Conservation (phyloP, 2,797 vertebrate genomes). For the Odontamblyopus rebecca region DNA sequence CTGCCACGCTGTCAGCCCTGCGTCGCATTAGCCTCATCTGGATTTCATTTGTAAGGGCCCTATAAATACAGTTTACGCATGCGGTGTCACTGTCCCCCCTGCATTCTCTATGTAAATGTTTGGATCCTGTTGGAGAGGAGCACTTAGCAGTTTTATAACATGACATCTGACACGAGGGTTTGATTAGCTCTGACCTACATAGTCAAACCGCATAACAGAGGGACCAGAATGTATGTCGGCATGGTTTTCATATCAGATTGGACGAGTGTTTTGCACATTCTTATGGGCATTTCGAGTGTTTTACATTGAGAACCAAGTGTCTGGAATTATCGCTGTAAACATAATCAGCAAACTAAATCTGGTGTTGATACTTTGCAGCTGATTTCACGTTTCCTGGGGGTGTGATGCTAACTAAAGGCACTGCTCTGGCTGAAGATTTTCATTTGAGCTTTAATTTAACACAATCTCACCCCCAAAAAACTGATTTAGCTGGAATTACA, state of each 20-base stretch:
- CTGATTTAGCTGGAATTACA: no score
- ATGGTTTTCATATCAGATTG: slow-evolving; percentile 29
- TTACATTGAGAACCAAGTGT: slow-evolving; percentile 5
- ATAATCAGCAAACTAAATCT: background rate
- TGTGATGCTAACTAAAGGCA: no score
- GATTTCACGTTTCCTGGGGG: no score
- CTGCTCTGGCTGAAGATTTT: no score
- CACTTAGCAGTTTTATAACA: slow-evolving; percentile 1
- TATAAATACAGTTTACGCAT: slow-evolving; percentile 23
- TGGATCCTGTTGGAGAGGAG: background rate
- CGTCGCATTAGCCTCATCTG: slow-evolving; percentile 14
- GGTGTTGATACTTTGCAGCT: no score
- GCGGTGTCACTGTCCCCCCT: slow-evolving; percentile 18
- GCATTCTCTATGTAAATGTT: slow-evolving; percentile 1
- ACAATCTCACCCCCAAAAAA: no score
- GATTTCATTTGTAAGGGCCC: slow-evolving; percentile 16
- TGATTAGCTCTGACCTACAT: slow-evolving; percentile 54
- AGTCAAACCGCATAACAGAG: slow-evolving; percentile 50
- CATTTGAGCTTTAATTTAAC: no score
- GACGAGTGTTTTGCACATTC: slow-evolving; percentile 23
- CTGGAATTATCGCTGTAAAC: background rate
- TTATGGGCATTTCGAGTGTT: slow-evolving; percentile 18
- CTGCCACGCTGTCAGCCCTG: background rate
- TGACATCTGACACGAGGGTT: slow-evolving; percentile 9
- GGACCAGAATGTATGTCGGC: slow-evolving; percentile 40